A percentile compares a stretch with the other conserved stretches of the same genome.
These are phyloP conservation scores for Phycodurus eques DNA, from an alignment of 2,113 vertebrate genomes.

Conservation along the genomic window DNA sequence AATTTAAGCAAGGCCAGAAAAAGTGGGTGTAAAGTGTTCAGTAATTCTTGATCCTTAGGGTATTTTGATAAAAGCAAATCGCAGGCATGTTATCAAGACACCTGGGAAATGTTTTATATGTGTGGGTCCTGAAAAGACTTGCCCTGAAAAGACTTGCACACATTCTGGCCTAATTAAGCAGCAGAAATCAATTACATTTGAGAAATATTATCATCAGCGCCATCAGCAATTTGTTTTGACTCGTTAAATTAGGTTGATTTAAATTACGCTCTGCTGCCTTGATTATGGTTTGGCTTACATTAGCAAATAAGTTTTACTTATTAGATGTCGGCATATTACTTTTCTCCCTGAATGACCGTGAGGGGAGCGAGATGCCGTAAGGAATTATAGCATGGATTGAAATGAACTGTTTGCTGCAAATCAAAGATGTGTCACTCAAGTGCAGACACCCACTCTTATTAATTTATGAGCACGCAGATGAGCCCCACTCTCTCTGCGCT, in stretches of 20 bases:
- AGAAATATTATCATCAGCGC: conserved; percentile 45
- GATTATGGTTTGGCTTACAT: conserved; percentile 31
- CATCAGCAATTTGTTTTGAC: conserved; percentile 51
- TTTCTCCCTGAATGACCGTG: conserved; percentile 21
- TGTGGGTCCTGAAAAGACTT: conserved; percentile 30
- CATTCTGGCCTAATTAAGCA: conserved; percentile 51
- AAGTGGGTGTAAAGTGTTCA: neutral
- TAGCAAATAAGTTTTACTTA: conserved; percentile 49
- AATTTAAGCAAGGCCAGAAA: neutral
- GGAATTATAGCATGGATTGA: conserved; percentile 63
- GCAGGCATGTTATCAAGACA: neutral
- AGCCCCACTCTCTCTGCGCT: conserved; percentile 51
- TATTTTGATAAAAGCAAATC: neutral
- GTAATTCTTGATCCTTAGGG: neutral
- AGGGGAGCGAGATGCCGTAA: conserved; percentile 39
- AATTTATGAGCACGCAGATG: conserved; percentile 67
- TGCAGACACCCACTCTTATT: conserved; percentile 49
- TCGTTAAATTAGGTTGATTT: conserved; percentile 40
- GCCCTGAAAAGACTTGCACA: conserved; percentile 43
- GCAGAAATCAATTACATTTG: conserved; percentile 54
- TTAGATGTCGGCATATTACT: conserved; percentile 32
- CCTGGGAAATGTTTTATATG: neutral
- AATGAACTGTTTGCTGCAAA: conserved; percentile 73
- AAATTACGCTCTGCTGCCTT: conserved; percentile 22
- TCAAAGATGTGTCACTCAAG: conserved; percentile 75